phyloP scores from a whole-genome alignment of 2,888 invertebrate genomes.

The Microctonus brassicae region DNA sequence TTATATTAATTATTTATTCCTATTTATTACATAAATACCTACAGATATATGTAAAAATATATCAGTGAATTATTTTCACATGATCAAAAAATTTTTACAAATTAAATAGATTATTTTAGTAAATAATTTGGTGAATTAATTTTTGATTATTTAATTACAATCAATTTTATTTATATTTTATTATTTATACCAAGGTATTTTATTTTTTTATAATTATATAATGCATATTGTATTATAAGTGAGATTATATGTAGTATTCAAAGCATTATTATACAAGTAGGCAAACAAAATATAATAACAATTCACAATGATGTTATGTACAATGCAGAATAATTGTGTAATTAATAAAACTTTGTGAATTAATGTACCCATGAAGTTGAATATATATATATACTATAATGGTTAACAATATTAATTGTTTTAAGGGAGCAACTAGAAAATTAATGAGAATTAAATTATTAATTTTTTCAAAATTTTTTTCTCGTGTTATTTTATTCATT shows the following conservation, averaged over 20 bases:
- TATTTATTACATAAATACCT: no score
- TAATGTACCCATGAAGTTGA: background rate
- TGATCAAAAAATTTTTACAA: background rate
- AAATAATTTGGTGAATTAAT: no score
- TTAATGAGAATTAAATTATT: background rate
- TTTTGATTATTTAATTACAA: background rate
- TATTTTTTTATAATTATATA: background rate
- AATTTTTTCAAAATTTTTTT: background rate
- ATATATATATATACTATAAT: background rate
- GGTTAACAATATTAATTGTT: background rate
- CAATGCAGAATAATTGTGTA: background rate
- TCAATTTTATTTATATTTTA: background rate
- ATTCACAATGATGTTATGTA: background rate
- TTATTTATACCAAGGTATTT: background rate
- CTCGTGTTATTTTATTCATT: background rate
- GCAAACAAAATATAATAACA: background rate
- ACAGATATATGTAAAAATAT: no score
- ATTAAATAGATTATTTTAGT: no score
- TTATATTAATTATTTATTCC: background rate
- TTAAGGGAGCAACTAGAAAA: background rate
- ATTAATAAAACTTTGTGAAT: slow-evolving; percentile 1
- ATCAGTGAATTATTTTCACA: no score
- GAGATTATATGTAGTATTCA: background rate
- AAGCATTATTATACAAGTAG: background rate
- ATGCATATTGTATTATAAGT: background rate